These are phyloP conservation scores for Holocentrus rufus DNA, from an alignment of 2,797 vertebrate genomes.

Conservation along the genomic window DNA sequence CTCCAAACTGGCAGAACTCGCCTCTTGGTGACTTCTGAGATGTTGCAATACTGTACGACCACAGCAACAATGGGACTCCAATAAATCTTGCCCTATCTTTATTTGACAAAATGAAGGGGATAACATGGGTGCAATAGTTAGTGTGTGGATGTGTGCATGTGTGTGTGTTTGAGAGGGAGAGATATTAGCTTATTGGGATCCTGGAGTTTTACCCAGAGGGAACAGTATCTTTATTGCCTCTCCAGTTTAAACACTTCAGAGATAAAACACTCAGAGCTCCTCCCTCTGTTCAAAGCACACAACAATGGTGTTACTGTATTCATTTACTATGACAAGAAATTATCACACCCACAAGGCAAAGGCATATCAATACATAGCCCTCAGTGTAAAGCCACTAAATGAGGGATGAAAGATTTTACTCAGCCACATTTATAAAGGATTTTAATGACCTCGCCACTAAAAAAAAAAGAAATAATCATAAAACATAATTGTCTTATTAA, in stretches of 20 bases:
- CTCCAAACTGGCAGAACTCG: neutral
- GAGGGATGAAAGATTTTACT: neutral
- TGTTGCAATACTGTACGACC: neutral
- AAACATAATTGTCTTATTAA: no score
- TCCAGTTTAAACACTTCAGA: conserved; percentile 49
- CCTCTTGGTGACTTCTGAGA: neutral
- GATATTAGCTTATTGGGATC: neutral
- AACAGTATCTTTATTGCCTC: conserved; percentile 61
- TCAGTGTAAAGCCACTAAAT: neutral
- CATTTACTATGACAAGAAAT: neutral
- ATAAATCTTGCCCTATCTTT: conserved; percentile 42
- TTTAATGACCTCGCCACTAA: neutral
- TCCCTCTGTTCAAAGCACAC: conserved; percentile 32
- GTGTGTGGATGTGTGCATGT: neutral
- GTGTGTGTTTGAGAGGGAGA: neutral
- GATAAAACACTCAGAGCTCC: conserved; percentile 28
- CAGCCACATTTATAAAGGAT: neutral
- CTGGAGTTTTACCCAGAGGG: conserved; percentile 51
- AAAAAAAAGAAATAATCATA: neutral
- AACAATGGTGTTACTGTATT: conserved; percentile 38
- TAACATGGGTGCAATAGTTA: conserved; percentile 22
- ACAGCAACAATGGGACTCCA: conserved; percentile 6
- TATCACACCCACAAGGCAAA: conserved; percentile 19
- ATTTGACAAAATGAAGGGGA: conserved; percentile 24
- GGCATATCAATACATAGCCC: conserved; percentile 4